phyloP scores from a whole-genome alignment of 1,140 invertebrate genomes.

The Drosophila tsacasi region DNA sequence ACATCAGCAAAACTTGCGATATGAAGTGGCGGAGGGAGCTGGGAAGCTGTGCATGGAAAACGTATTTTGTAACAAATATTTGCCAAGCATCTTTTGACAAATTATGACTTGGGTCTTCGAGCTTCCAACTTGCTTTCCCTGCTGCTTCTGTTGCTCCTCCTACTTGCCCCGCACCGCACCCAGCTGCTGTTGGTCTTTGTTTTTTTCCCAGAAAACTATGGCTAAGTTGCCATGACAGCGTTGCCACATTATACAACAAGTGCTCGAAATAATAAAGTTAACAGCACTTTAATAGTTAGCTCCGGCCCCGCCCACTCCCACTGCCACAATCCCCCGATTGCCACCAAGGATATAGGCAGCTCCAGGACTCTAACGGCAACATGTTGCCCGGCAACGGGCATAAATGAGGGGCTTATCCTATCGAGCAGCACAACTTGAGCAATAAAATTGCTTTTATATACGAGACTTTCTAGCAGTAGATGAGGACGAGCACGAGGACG shows the following conservation, averaged over 20 bases:
- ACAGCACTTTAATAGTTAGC: constrained; percentile 82
- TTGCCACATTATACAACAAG: constrained; percentile 81
- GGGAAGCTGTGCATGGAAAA: constrained; percentile 56
- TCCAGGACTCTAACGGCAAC: constrained; percentile 54
- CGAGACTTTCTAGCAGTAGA: constrained; percentile 13
- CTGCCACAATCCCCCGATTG: constrained; percentile 17
- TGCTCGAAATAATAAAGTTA: constrained; percentile 84
- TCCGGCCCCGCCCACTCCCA: constrained; percentile 22
- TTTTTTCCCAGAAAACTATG: constrained; percentile 65
- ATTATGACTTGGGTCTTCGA: constrained; percentile 68
- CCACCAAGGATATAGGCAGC: constrained; percentile 18
- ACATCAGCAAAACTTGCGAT: constrained; percentile 56
- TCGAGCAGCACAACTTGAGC: constrained; percentile 80
- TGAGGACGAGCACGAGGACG: constrained; percentile 10
- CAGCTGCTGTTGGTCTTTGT: constrained; percentile 27
- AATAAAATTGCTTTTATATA: constrained; percentile 81
- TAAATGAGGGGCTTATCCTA: constrained; percentile 80
- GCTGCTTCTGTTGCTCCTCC: constrained; percentile 2
- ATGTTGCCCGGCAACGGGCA: constrained; percentile 77
- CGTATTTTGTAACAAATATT: constrained; percentile 72
- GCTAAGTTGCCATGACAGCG: constrained; percentile 78
- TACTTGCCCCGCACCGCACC: neutral
- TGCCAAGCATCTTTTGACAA: constrained; percentile 78
- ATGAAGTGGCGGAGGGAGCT: constrained; percentile 19
- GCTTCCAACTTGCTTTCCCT: constrained; percentile 23